A percentile compares a stretch with the other conserved stretches of the same genome.
These are phyloP conservation scores for Aythya fuligula DNA, from an alignment of 2,797 vertebrate genomes.

Conservation along the genomic window DNA sequence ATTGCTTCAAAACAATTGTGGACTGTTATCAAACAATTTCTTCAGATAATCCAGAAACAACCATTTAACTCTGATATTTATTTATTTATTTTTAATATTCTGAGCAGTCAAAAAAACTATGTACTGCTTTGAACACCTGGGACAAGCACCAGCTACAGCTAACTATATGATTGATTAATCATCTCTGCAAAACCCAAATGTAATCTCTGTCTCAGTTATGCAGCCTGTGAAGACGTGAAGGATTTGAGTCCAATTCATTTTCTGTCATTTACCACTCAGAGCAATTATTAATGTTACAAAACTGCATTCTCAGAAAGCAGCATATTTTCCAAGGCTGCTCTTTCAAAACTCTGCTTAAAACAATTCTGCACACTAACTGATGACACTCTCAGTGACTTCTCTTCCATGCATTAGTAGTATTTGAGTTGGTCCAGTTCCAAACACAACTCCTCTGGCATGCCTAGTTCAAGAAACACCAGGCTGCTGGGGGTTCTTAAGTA, in stretches of 20 bases:
- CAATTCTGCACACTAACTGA: not conserved
- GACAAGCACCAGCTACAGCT: not conserved
- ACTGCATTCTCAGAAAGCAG: not conserved
- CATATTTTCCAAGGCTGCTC: not conserved
- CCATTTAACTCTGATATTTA: not conserved
- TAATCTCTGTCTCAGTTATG: not conserved
- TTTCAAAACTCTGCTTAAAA: not conserved
- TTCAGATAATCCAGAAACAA: conserved; percentile 29
- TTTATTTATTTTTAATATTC: not conserved
- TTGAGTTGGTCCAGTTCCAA: not conserved
- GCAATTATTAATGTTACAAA: not conserved
- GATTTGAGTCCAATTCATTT: conserved; percentile 12
- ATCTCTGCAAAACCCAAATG: not conserved
- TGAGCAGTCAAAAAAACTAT: not conserved
- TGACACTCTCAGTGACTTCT: not conserved
- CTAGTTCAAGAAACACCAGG: not conserved
- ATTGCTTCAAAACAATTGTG: conserved; percentile 24
- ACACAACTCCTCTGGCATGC: not conserved
- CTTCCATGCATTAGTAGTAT: not conserved
- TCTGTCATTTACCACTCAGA: not conserved
- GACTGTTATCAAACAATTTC: conserved; percentile 22
- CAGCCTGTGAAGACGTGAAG: not conserved
- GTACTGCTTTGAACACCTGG: not conserved
- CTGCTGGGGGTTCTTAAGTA: not conserved
- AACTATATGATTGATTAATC: not conserved